These are phyloP conservation scores for Sitobion miscanthi DNA, from an alignment of 1,140 invertebrate genomes.

Conservation along the genomic window DNA sequence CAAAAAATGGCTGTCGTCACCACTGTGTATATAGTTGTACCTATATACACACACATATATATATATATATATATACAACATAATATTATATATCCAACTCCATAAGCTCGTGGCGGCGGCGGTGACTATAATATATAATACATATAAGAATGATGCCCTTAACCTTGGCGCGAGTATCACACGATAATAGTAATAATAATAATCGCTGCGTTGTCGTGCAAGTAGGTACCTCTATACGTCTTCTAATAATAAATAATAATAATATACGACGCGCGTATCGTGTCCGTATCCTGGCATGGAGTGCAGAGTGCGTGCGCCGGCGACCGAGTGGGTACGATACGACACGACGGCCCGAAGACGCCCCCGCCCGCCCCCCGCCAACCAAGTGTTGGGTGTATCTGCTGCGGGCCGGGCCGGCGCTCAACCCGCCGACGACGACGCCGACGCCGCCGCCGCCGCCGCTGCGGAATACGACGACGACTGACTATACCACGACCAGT, in stretches of 20 bases:
- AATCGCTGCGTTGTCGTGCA: background rate
- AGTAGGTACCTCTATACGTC: background rate
- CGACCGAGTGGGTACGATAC: conserved; percentile 19
- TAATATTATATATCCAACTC: background rate
- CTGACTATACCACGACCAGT: background rate
- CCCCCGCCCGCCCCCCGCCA: conserved; percentile 44
- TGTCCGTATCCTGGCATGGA: background rate
- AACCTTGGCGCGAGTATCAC: conserved; percentile 32
- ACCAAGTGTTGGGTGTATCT: conserved; percentile 44
- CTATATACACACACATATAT: background rate
- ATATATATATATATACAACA: background rate
- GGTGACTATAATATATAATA: background rate
- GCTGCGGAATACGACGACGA: background rate
- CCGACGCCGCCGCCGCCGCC: background rate
- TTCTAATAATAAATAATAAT: background rate
- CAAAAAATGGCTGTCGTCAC: conserved; percentile 47
- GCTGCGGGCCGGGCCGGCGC: conserved; percentile 20
- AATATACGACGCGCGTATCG: background rate
- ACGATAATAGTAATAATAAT: background rate
- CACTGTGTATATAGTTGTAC: background rate
- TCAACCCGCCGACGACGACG: background rate
- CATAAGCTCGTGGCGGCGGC: background rate
- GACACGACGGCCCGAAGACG: conserved; percentile 38
- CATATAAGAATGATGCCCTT: conserved; percentile 36
- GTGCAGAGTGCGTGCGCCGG: background rate